These are phyloP conservation scores for Cyrtodaria siliqua DNA, from an alignment of 2,888 invertebrate species.

Conservation along the genomic window DNA sequence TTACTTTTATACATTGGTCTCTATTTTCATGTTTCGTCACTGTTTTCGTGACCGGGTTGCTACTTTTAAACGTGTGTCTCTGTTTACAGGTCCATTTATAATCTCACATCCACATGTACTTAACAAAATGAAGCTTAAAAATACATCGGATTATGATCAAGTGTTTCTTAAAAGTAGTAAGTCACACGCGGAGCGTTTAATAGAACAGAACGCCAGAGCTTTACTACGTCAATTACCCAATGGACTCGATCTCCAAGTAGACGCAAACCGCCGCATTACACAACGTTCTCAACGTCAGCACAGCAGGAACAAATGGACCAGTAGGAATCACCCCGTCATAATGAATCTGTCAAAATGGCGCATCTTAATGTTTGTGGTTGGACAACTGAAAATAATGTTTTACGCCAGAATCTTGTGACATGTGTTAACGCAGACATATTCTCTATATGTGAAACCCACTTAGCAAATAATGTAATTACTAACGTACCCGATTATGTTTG, in stretches of 20 bases:
- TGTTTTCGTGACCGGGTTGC: too few relatives aligned
- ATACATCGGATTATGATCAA: neutral
- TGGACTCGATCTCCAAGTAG: constrained; percentile 25
- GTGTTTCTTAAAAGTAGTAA: constrained; percentile 31
- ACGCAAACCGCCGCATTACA: constrained; percentile 30
- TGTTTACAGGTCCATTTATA: too few relatives aligned
- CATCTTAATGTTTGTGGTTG: constrained; percentile 59
- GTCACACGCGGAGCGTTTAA: constrained; percentile 32
- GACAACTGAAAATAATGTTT: constrained; percentile 38
- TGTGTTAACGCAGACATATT: constrained; percentile 37
- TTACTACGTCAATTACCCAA: constrained; percentile 32
- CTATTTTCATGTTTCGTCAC: too few relatives aligned
- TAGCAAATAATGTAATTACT: constrained; percentile 10
- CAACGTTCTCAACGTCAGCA: constrained; percentile 9
- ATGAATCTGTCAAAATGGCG: constrained; percentile 25
- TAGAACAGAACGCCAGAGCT: constrained; percentile 39
- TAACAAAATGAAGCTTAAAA: constrained; percentile 27
- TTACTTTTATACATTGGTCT: too few relatives aligned
- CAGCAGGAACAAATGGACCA: neutral
- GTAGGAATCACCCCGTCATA: constrained; percentile 30
- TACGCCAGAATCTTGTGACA: constrained; percentile 23
- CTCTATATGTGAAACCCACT: constrained; percentile 45
- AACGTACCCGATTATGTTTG: constrained; percentile 31
- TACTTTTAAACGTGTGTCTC: too few relatives aligned
- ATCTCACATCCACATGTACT: too few relatives aligned